phyloP scores from a whole-genome alignment of 2,888 invertebrate species.

The Ennomos quercinarius region DNA sequence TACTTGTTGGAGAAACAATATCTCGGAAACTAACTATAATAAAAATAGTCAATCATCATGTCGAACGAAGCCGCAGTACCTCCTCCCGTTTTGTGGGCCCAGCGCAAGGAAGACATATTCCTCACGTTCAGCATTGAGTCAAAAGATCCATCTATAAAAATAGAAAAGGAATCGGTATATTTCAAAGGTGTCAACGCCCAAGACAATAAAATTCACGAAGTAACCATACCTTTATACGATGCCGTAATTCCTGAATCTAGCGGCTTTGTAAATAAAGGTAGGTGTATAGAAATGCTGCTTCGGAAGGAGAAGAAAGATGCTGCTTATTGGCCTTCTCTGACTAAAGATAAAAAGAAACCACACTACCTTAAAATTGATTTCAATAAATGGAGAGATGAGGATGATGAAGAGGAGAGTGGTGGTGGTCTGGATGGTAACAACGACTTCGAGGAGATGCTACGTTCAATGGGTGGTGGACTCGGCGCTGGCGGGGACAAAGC shows the following conservation, averaged over 20 bases:
- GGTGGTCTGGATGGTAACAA: conserved; percentile 65
- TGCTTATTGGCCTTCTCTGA: conserved; percentile 95
- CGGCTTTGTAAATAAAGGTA: conserved; percentile 88
- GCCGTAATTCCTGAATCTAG: conserved; percentile 93
- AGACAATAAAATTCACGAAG: conserved; percentile 94
- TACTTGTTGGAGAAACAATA: conserved; percentile 2
- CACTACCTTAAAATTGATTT: conserved; percentile 99
- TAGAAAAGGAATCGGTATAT: conserved; percentile 89
- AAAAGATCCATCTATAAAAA: conserved; percentile 93
- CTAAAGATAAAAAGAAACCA: conserved; percentile 94
- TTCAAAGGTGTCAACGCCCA: conserved; percentile 95
- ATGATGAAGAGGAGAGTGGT: conserved; percentile 90
- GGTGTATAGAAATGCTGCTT: conserved; percentile 91
- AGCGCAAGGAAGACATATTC: conserved; percentile 92
- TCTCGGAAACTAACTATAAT: conserved; percentile 2
- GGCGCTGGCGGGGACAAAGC: conserved; percentile 73
- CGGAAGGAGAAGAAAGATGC: conserved; percentile 89
- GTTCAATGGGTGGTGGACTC: conserved; percentile 87
- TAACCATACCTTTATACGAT: conserved; percentile 93
- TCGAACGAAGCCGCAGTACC: conserved; percentile 85
- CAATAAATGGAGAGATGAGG: conserved; percentile 99
- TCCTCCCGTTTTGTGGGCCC: conserved; percentile 97
- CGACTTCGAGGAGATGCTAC: conserved; percentile 90
- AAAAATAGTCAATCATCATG: conserved; percentile 52
- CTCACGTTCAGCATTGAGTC: conserved; percentile 97